Base-by-base conservation (phyloP, 2,888 invertebrate species). In the Cistogaster globosa region DNA sequence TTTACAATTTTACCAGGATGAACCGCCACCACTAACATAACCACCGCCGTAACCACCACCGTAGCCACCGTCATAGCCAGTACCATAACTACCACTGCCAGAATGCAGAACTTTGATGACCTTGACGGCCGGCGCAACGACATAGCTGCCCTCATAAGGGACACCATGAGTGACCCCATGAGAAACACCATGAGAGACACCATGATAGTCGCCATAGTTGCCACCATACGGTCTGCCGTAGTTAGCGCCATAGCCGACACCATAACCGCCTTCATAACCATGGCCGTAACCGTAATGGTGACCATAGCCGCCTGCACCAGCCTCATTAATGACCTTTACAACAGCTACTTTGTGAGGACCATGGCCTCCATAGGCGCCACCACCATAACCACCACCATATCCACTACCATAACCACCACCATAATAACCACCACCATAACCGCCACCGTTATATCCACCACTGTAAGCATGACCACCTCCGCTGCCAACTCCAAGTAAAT, bases 1-100 rank as follows among this genome's bases (percentile, higher is more conserved):
- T 58, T 45, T 32, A 26, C 2, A 58, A 48, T 18, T 26, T 84
- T 69, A 84, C 71, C 84, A 80, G 80, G 86, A 85, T 38, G 72
- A 65, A 42, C 81, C 83, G 36, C 36, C 58, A 16, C 57, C 57
- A 51, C 18, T 51, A 12, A 7, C 42, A 9, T 20, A n/a, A 26
- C 45, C 55, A 45, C 42, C 55, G 26, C 48, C 36, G 12, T 58
- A 63, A 0, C 68, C 76, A 0, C 76, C 53, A 18, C 53, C 45
- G 9, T 58, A 63, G 0, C 68, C 76, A 0, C 76, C 60, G 12
- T n/a, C 45, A 38, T 32, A n/a, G 9, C 48, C 48, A 8, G 38
- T 45, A 1, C 62, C 57, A 22, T 63, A 20, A 8, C 60, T 32
- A 5, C 71, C 84, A 22, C 62, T 48, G 36, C 26, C 67, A 12